Evolutionary conservation across 2,888 invertebrate genomes (phyloP).

Genomic region (Altica lythri): DNA sequence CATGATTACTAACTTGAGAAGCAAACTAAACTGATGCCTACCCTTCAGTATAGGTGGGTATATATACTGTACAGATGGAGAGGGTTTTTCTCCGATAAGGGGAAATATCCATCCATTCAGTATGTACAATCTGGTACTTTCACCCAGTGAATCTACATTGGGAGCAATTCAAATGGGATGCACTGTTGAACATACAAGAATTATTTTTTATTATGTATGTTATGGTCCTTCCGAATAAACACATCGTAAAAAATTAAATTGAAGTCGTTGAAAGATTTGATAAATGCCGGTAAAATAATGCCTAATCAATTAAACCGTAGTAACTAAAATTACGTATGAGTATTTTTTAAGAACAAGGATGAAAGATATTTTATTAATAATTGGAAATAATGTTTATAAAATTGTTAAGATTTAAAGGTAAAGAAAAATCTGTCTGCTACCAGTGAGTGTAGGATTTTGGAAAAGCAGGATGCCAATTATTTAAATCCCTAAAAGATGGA

Average conservation of each 20-base stretch:
- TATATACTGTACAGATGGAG: conserved; percentile 40
- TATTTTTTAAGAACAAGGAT: no score
- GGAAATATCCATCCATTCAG: conserved; percentile 32
- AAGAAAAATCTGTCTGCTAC: no score
- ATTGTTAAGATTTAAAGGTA: no score
- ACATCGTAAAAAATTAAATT: neutral
- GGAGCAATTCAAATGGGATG: conserved; percentile 12
- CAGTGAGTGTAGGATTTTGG: no score
- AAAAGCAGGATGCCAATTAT: no score
- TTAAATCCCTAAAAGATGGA: no score
- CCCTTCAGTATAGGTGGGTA: conserved; percentile 42
- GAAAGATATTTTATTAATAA: no score
- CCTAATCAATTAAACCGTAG: no score
- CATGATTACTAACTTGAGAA: conserved; percentile 35
- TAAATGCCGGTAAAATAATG: no score
- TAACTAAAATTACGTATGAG: no score
- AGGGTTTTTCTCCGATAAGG: conserved; percentile 39
- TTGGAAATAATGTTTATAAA: no score
- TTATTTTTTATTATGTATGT: conserved; percentile 16
- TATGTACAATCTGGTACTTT: conserved; percentile 32
- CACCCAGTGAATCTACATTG: conserved; percentile 43
- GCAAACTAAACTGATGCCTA: conserved; percentile 40
- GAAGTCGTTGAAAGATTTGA: no score
- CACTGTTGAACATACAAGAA: conserved; percentile 13
- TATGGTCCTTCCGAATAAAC: neutral